phyloP scores from a whole-genome alignment of 1,140 invertebrate genomes.

The Nasonia longicornis region DNA sequence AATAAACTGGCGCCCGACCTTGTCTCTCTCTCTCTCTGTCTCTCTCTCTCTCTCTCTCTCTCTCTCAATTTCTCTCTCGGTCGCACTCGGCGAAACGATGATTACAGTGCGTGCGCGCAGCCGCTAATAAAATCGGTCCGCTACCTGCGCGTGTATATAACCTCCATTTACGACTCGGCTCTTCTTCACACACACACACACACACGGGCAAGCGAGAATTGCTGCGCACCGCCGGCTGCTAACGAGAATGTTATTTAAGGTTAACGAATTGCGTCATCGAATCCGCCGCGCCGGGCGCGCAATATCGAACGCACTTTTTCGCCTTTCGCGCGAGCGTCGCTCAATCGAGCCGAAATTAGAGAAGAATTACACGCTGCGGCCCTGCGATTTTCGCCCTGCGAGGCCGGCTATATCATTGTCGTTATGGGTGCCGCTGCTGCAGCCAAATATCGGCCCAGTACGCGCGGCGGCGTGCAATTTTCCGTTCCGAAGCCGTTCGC shows the following conservation, averaged over 20 bases:
- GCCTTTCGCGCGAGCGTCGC: background rate
- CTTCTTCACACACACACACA: background rate
- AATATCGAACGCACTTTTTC: background rate
- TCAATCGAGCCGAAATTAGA: conserved; percentile 13
- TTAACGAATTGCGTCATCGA: conserved; percentile 11
- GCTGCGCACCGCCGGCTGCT: background rate
- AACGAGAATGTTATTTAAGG: conserved; percentile 36
- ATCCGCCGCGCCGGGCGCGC: background rate
- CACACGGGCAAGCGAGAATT: background rate
- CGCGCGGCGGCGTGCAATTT: conserved; percentile 16
- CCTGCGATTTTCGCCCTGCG: too few relatives aligned
- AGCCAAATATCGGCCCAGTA: conserved; percentile 1
- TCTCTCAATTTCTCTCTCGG: background rate
- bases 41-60: background rate
- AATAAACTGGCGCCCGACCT: conserved; percentile 9
- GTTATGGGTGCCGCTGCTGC: background rate
- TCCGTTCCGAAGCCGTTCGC: background rate
- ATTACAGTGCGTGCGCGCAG: conserved; percentile 34
- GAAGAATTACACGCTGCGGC: conserved; percentile 13
- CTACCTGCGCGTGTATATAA: background rate
- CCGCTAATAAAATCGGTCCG: conserved; percentile 35
- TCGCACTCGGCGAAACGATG: conserved; percentile 20
- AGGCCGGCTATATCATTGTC: background rate
- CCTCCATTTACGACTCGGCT: background rate
- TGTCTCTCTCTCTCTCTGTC: background rate